Base-by-base conservation (phyloP, 2,113 vertebrate species). In the Prolemur simus region DNA sequence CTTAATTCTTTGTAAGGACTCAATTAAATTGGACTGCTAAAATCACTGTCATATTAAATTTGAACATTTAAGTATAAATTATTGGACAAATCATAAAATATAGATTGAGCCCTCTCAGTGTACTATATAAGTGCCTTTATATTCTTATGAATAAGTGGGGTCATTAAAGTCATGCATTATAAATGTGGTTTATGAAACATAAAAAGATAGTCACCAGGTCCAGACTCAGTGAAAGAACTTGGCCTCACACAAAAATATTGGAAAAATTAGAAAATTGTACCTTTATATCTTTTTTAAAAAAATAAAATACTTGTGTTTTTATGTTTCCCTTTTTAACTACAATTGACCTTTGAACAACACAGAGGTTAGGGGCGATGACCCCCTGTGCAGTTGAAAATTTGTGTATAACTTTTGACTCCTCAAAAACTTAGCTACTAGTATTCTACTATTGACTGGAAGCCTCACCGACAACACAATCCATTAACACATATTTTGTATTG, bases 21-120 rank as follows among this genome's bases (percentile, higher is more conserved):
- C n/a, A 52, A 63, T 89, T 56, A 89, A 96, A 89, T 95, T 25
- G 14, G 52, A 29, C 60, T 37, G 29, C 27, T 76, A 86, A 91
- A 95, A 85, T 91, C 23, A 68, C 25, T 90, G 6, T 71, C 37
- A 64, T 34, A 14, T 66, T 89, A 74, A 45, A 23, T 63, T 87
- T 80, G 37, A 78, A 15, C 32, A n/a, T 47, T 88, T 45, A 86
- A 54, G 10, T 52, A 8, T 88, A 91, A 95, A 90, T 76, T 64
- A 39, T 76, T 76, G n/a, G 27, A 60, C 58, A 47, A n/a, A 66
- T 93, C 12, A 54, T 91, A 76, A 64, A 87, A 56, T 71, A 29
- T 56, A 71, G 7, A 52, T 60, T 68, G 49, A 71, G 23, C 25
- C 15, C 37, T 73, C 74, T 91, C 39, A 39, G 49, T 88, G 69